A percentile compares a stretch with the other conserved stretches of the same genome.
Conservation (phyloP, 2,113 vertebrate genomes). For the Muscicapa adusta region DNA sequence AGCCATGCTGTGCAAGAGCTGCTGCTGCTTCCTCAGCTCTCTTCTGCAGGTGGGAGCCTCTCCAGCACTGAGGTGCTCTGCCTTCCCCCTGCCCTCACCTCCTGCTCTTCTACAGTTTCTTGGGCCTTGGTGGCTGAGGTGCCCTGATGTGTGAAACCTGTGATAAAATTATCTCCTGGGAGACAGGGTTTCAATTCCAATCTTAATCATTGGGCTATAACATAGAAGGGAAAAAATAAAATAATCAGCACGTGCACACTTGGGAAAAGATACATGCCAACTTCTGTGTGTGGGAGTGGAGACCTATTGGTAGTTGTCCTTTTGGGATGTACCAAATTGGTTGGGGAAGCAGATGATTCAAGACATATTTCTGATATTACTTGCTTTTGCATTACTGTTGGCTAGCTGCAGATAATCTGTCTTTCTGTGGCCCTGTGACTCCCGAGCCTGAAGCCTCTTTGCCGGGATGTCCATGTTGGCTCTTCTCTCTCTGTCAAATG, state of each 20-base stretch:
- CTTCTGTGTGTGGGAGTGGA: not conserved
- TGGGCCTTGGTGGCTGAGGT: not conserved
- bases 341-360: not conserved
- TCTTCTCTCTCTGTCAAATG: not conserved
- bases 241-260: not conserved
- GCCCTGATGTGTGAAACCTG: not conserved
- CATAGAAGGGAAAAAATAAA: not conserved
- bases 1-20: not conserved
- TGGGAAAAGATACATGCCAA: not conserved
- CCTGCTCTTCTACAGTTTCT: not conserved
- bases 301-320: not conserved
- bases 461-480: accelerated
- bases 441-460: accelerated
- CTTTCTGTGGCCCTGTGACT: not conserved
- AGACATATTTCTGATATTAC: not conserved
- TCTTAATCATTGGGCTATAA: not conserved
- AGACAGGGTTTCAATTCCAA: not conserved
- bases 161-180: not conserved
- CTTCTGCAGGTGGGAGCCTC: not conserved
- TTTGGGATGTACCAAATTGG: not conserved
- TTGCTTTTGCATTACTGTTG: not conserved
- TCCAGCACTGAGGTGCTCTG: not conserved
- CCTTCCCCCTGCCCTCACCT: not conserved
- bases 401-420: not conserved
- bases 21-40: not conserved